phyloP scores from a whole-genome alignment of 2,113 vertebrate genomes.

The Indicator indicator region DNA sequence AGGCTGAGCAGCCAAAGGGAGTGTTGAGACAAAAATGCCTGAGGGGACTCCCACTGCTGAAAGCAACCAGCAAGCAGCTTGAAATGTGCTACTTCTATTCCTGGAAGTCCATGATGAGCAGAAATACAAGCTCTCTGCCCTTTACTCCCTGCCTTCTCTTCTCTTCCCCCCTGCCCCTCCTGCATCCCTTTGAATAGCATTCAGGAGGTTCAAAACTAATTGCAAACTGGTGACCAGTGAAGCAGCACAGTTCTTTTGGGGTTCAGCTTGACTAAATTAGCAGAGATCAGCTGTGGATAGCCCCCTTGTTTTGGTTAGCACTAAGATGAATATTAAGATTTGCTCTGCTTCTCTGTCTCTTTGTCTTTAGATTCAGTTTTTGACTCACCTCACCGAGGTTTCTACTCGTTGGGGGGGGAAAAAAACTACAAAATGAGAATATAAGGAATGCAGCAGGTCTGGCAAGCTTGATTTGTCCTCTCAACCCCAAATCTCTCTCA shows the following conservation, averaged over 20 bases:
- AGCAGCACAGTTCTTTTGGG: not conserved
- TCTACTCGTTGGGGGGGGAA: not conserved
- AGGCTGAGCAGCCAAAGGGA: constrained; percentile 60
- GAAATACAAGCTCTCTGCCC: constrained; percentile 27
- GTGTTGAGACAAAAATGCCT: constrained; percentile 41
- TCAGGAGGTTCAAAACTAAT: constrained; percentile 52
- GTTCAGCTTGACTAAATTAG: not conserved
- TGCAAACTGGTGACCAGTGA: not conserved
- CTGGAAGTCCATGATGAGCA: constrained; percentile 36
- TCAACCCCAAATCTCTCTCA: not conserved
- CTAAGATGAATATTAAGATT: not conserved
- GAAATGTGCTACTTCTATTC: constrained; percentile 40
- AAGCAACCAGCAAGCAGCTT: constrained; percentile 38
- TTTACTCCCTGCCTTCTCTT: not conserved
- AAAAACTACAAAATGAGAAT: not conserved
- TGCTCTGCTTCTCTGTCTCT: not conserved
- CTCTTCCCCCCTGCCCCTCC: not conserved
- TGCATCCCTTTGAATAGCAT: constrained; percentile 35
- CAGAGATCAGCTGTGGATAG: not conserved
- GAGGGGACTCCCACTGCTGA: constrained; percentile 40
- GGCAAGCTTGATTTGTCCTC: not conserved
- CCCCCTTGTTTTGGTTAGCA: not conserved
- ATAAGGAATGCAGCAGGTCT: not conserved
- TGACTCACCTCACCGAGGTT: not conserved
- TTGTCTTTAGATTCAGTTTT: not conserved